These are phyloP conservation scores for Coilia nasus DNA, from an alignment of 2,797 vertebrate species.

Conservation along the genomic window DNA sequence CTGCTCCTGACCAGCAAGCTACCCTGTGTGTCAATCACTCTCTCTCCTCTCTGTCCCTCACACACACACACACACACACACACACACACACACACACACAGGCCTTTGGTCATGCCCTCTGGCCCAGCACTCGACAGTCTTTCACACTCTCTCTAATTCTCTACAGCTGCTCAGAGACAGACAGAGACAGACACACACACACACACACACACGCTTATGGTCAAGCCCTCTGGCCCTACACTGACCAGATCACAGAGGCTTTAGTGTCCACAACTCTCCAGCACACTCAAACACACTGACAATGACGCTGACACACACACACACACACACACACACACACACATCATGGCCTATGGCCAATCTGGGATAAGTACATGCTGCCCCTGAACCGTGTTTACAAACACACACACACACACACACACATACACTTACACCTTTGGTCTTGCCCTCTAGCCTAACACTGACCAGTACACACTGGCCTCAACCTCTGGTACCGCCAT, in stretches of 20 bases:
- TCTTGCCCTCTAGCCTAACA: not conserved
- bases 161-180: not conserved
- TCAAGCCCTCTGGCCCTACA: slow-evolving; percentile 3
- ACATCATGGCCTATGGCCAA: not conserved
- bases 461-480: not conserved
- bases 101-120: not conserved
- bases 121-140: not conserved
- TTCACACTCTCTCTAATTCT: not conserved
- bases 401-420: slow-evolving; percentile 57
- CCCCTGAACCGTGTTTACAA: slow-evolving; percentile 37
- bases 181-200: not conserved
- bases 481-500: not conserved
- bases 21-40: not conserved
- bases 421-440: slow-evolving; percentile 57
- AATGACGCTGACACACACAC: slow-evolving; percentile 17
- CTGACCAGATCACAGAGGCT: not conserved
- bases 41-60: not conserved
- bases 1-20: not conserved
- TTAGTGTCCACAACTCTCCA: not conserved
- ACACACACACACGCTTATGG: slow-evolving; percentile 24
- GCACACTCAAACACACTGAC: not conserved
- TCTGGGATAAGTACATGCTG: not conserved
- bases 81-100: not conserved
- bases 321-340: slow-evolving; percentile 56
- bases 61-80: too few species aligned